Percentiles rank a stretch among this genome's conserved stretches.
Evolutionary conservation across 2,113 vertebrate species (phyloP).

Genomic region (Ellobius talpinus): DNA sequence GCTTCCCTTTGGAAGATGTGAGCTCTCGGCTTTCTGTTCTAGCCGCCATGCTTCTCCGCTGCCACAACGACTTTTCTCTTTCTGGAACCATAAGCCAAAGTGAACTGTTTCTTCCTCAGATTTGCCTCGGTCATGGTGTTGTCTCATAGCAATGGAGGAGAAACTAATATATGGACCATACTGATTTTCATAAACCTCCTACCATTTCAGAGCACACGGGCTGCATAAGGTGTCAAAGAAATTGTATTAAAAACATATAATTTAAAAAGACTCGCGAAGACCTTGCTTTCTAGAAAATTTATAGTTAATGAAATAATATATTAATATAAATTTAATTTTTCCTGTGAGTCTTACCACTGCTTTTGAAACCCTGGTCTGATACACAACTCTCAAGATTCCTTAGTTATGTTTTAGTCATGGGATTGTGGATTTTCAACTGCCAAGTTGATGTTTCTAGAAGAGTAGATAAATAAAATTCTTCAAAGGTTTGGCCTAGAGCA

Average conservation of each 20-base stretch:
- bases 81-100: neutral
- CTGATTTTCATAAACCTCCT: neutral
- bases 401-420: constrained; percentile 20
- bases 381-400: neutral
- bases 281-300: neutral
- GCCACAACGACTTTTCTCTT: too few species aligned
- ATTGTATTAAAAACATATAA: neutral
- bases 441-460: constrained; percentile 9
- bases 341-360: neutral
- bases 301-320: constrained; percentile 12
- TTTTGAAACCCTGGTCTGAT: neutral
- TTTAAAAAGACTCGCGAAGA: neutral
- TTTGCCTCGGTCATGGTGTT: neutral
- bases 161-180: neutral
- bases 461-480: constrained; percentile 16
- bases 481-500: neutral
- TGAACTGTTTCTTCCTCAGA: neutral
- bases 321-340: constrained; percentile 39
- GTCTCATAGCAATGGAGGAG: neutral
- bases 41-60: neutral
- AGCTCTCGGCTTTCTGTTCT: neutral
- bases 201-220: neutral
- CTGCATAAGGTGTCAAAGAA: neutral
- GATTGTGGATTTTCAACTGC: neutral
- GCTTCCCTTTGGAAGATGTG: neutral